These are phyloP conservation scores for Coturnix japonica DNA, from an alignment of 2,113 vertebrate species.

Conservation along the genomic window DNA sequence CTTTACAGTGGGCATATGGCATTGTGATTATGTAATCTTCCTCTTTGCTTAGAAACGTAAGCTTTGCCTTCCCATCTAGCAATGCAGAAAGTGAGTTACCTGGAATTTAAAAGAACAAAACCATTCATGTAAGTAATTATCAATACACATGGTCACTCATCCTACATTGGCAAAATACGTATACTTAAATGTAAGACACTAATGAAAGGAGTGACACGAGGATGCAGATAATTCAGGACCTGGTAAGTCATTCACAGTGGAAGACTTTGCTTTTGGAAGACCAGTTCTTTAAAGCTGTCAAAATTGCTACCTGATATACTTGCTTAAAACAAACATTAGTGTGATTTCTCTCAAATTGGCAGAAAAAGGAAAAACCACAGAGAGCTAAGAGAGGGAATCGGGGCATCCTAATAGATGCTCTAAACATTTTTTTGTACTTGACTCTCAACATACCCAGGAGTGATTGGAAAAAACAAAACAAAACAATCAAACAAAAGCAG, in stretches of 20 bases:
- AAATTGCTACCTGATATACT: background rate
- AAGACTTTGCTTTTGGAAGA: background rate
- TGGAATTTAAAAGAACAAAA: slow-evolving; percentile 58
- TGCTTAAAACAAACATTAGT: background rate
- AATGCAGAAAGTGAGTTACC: slow-evolving; percentile 95
- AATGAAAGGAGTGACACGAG: background rate
- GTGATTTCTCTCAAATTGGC: background rate
- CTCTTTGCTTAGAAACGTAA: slow-evolving; percentile 84
- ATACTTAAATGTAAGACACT: background rate
- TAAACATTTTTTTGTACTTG: background rate
- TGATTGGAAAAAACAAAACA: background rate
- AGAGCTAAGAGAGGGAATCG: background rate
- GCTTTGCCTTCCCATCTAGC: slow-evolving; percentile 91
- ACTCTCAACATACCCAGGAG: background rate
- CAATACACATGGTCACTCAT: background rate
- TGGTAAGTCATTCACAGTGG: background rate
- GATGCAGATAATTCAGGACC: background rate
- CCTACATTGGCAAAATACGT: background rate
- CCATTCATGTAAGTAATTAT: background rate
- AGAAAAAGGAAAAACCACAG: background rate
- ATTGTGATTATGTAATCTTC: slow-evolving; percentile 96
- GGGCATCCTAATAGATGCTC: background rate
- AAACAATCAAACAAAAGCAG: background rate
- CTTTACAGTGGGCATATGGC: slow-evolving; percentile 97
- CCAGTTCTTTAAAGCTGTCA: background rate